These are phyloP conservation scores for Scartelaos histophorus DNA, from an alignment of 2,113 vertebrate genomes.

Conservation along the genomic window DNA sequence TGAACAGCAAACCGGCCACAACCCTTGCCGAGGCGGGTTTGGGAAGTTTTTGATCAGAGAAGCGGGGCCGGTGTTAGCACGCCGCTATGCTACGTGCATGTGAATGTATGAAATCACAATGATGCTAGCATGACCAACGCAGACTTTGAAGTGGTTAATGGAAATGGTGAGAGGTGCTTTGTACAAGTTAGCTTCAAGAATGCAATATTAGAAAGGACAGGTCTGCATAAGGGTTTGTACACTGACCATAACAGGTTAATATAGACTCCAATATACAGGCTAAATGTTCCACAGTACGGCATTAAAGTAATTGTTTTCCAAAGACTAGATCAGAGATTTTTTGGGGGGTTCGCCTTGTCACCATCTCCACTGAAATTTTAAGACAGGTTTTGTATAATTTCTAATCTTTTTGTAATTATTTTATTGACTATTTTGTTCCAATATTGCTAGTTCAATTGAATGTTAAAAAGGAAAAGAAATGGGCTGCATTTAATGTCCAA, in stretches of 20 bases:
- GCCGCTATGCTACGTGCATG: slow-evolving; percentile 30
- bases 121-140: slow-evolving; percentile 46
- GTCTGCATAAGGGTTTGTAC: neutral
- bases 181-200: neutral
- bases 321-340: too few relatives aligned
- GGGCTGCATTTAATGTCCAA: too few relatives aligned
- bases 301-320: too few relatives aligned
- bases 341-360: too few relatives aligned
- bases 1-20: slow-evolving; percentile 68
- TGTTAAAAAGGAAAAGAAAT: too few relatives aligned
- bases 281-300: too few relatives aligned
- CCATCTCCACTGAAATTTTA: too few relatives aligned
- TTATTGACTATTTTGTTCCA: too few relatives aligned
- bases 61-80: slow-evolving; percentile 26
- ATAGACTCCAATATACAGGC: too few relatives aligned
- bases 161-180: slow-evolving; percentile 15
- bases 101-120: slow-evolving; percentile 47
- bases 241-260: neutral
- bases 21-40: slow-evolving; percentile 40
- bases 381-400: too few relatives aligned
- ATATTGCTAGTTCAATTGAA: too few relatives aligned
- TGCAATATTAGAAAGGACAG: neutral
- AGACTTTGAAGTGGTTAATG: slow-evolving; percentile 63
- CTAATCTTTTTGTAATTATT: too few relatives aligned
- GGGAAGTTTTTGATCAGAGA: slow-evolving; percentile 52